Base-by-base conservation (phyloP, 1,140 invertebrate genomes). In the Meteorus sp. region DNA sequence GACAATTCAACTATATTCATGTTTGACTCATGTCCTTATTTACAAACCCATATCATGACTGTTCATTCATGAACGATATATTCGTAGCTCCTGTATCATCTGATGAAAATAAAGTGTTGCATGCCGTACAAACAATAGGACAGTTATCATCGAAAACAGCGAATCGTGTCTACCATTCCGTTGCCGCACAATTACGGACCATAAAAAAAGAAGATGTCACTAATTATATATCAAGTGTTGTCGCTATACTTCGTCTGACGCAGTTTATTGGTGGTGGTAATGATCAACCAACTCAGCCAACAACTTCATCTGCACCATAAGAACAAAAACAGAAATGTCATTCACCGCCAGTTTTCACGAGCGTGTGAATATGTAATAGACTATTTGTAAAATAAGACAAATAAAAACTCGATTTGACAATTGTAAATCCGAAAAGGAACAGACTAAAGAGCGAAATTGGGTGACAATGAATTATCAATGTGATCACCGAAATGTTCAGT, bases 41-140 rank as follows among this genome's bases (percentile, higher is more conserved):
- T 15, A 45, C n/a, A 33, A 31, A 3, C 13, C 31, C 20, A 31
- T 39, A 11, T 25, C 8, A 29, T 13, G 9, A 29, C 20, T 35
- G 27, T 33, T 35, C 2, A 55, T 39, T 13, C 19, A 31, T 7
- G 8, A 41, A 31, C n/a, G 2, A 45, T 2, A n/a, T 35, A 15
- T 5, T 22, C 31, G n/a, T 63, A 86, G 85, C 70, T 62, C 83
- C 84, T 63, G 78, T 85, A 63, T 80, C 84, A 35, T 83, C 83
- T 35, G 83, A 81, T 58, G 84, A 82, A 62, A 88, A 89, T 72
- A 88, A 88, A 74, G 86, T 88, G 13, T 66, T 88, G 51, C 87
- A 89, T 72, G 84, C 87, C 1, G 84, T 88, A 19, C 88, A 89
- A 77, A 89, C 87, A 0, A 86, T 89, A 41, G 86, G 88, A n/a